Evolutionary conservation across 2,888 invertebrate genomes (phyloP).

Genomic region (Biston stratarius): DNA sequence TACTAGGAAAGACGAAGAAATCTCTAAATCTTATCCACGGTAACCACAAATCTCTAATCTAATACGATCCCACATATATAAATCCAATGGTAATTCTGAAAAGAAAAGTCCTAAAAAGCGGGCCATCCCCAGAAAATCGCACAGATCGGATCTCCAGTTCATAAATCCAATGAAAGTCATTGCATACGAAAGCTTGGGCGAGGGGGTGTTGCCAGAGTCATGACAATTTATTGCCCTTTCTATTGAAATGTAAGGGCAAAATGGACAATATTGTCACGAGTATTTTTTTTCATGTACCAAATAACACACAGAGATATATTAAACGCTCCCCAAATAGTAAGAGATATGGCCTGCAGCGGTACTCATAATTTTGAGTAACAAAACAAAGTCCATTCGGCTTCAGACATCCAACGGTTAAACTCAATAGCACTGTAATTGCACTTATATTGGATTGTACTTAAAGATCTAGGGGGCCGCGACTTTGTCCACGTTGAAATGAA

Average conservation of each 20-base stretch:
- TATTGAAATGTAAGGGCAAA: slow-evolving; percentile 34
- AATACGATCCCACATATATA: not conserved
- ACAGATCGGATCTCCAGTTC: slow-evolving; percentile 33
- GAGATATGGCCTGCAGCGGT: no score
- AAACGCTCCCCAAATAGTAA: no score
- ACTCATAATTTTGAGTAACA: no score
- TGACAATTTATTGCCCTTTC: slow-evolving; percentile 39
- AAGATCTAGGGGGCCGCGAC: no score
- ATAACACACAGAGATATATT: no score
- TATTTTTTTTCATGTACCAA: not conserved
- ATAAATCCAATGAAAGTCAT: slow-evolving; percentile 44
- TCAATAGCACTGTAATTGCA: no score
- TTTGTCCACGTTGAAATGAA: no score
- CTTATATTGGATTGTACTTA: no score
- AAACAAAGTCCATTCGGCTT: no score
- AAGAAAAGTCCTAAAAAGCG: slow-evolving; percentile 4
- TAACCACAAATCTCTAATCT: not conserved
- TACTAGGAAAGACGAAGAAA: not conserved
- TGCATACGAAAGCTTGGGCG: slow-evolving; percentile 29
- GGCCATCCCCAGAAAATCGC: slow-evolving; percentile 11
- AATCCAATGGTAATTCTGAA: not conserved
- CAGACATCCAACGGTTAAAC: no score
- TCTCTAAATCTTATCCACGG: no score
- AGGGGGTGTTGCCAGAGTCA: slow-evolving; percentile 34
- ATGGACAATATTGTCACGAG: slow-evolving; percentile 9